Evolutionary conservation across 2,113 vertebrate genomes (phyloP), one percentile per base, ranked within the genome.

Genomic region (Chroicocephalus ridibundus): DNA sequence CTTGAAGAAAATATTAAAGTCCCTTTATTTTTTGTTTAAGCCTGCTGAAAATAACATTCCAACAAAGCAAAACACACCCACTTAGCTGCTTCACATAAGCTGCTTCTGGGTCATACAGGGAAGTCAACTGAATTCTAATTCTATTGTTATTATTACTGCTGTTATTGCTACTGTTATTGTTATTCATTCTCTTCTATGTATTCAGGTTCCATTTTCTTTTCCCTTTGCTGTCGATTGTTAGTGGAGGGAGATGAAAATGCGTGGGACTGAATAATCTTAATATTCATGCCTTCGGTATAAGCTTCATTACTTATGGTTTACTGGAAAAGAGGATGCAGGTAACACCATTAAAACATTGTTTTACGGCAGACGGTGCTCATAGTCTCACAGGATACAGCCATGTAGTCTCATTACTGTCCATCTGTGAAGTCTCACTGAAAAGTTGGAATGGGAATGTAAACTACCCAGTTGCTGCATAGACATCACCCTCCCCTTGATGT

Each of bases 281-380:
- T 85, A 74, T 40, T 79, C 25, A 38, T 76, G 26, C 4, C 7
- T 86, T 83, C 54, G 51, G 9, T 44, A 74, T 44, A 34, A 83
- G 7, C 19, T 66, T 84, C n/a, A 40, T 62, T 58, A 49, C 10
- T 72, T 42, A 13, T 1, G 2, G 3, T 86, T 60, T 78, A 36
- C 32, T 58, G 46, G 52, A 84, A 86, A 81, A 66, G 16, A 87
- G 7, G 25, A 57, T 74, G 21, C 38, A 68, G 26, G 49, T 52
- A 91, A 60, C 54, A 51, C 10, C 5, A 40, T 58, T 61, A 47
- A 75, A 71, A 32, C 60, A 25, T 19, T 70, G n/a, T 13, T 20
- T 61, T 57, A 22, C 1, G 3, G 36, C 78, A 71, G 13, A 62
- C 0, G 0, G 9, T 65, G 27, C 21, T 34, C 52, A 58, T 4